Evolutionary conservation across 2,888 invertebrate genomes (phyloP).

Genomic region (Macrosiphum euphorbiae): DNA sequence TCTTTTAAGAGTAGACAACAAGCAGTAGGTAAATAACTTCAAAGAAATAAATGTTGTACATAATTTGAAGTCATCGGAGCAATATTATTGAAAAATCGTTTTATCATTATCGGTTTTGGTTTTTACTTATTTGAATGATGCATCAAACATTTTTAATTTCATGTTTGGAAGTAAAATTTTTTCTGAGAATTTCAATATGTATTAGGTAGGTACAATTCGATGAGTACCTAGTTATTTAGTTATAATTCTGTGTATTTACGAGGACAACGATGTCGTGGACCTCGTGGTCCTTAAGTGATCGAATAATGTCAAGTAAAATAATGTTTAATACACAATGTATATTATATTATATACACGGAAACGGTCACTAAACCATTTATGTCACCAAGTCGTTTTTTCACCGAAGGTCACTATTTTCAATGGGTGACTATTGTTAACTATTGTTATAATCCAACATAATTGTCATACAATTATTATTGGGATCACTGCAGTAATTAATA

Average conservation of each 20-base stretch:
- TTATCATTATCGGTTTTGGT: not conserved
- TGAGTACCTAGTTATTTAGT: not conserved
- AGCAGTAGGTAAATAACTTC: too few relatives aligned
- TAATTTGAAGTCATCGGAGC: not conserved
- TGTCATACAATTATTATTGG: not conserved
- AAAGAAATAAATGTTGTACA: not conserved
- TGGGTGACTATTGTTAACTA: not conserved
- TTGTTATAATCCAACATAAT: not conserved
- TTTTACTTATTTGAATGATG: not conserved
- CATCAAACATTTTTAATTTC: not conserved
- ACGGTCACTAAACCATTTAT: not conserved
- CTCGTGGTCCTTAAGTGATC: not conserved
- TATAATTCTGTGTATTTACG: not conserved
- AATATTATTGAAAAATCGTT: not conserved
- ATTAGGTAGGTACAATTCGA: not conserved
- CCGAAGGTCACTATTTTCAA: slow-evolving; percentile 4
- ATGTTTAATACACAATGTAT: not conserved
- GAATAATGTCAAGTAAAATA: slow-evolving; percentile 2
- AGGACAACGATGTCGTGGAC: not conserved
- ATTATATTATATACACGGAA: not conserved
- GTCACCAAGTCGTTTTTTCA: not conserved
- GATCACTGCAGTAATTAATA: not conserved
- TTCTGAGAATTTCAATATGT: not conserved
- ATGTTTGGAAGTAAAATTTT: not conserved
- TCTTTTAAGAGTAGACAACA: not conserved